phyloP scores from a whole-genome alignment of 1,140 invertebrate genomes.

The Nylanderia fulva region DNA sequence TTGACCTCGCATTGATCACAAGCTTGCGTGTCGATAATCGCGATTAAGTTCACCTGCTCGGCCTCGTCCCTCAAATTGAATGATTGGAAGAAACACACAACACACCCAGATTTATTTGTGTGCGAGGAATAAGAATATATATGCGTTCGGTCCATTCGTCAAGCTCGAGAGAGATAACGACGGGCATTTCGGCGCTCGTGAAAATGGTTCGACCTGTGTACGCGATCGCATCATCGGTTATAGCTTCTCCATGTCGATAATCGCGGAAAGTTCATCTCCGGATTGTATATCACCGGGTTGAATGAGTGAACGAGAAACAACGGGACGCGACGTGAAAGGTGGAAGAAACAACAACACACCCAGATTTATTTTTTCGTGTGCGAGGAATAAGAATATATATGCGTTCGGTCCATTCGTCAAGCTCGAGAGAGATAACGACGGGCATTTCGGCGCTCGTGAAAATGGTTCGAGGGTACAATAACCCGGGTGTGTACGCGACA shows the following conservation, averaged over 20 bases:
- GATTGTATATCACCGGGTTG: no score
- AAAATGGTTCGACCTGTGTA: slow-evolving; percentile 23
- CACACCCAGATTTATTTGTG: background rate
- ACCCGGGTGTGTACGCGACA: slow-evolving; percentile 11
- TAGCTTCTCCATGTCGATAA: no score
- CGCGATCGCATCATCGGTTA: no score
- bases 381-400: slow-evolving; percentile 6
- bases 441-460: slow-evolving; percentile 16
- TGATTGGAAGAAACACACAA: background rate
- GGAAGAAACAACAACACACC: background rate
- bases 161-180: slow-evolving; percentile 56
- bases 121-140: slow-evolving; percentile 4
- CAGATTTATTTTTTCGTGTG: background rate
- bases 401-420: slow-evolving; percentile 33
- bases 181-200: slow-evolving; percentile 17
- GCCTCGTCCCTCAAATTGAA: no score
- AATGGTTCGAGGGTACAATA: slow-evolving; percentile 50
- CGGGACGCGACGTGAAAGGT: background rate
- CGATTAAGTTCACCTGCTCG: no score
- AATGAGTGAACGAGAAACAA: background rate
- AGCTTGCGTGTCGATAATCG: background rate
- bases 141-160: slow-evolving; percentile 31
- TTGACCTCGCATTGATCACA: background rate
- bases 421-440: slow-evolving; percentile 54
- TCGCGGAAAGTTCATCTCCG: no score